phyloP scores from a whole-genome alignment of 2,797 vertebrate genomes.

The Sphenodon punctatus region DNA sequence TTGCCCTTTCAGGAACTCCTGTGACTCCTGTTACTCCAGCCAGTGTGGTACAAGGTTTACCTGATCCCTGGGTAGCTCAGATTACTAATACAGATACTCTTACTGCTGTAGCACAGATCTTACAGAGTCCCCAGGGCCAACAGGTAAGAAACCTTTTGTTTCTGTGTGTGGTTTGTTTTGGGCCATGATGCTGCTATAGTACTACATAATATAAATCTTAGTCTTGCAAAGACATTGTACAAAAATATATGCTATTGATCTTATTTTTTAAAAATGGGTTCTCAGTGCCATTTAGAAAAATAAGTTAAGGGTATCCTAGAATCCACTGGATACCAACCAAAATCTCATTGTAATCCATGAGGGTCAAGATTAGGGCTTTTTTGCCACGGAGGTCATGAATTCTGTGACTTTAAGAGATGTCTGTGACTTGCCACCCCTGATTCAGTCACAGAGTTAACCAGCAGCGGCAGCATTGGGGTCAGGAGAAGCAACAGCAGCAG shows the following conservation, averaged over 20 bases:
- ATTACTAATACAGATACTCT: slow-evolving; percentile 96
- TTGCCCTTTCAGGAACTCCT: slow-evolving; percentile 85
- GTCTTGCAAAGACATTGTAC: too few species aligned
- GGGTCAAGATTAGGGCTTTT: too few species aligned
- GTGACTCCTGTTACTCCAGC: slow-evolving; percentile 96
- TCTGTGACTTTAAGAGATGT: too few species aligned
- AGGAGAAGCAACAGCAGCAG: too few species aligned
- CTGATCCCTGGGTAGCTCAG: slow-evolving; percentile 96
- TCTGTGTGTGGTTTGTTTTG: neutral
- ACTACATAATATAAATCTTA: neutral
- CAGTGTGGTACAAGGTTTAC: slow-evolving; percentile 90
- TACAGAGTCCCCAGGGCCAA: slow-evolving; percentile 97
- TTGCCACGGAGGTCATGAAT: too few species aligned
- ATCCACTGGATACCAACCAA: neutral
- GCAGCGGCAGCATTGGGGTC: too few species aligned
- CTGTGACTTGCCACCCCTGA: too few species aligned
- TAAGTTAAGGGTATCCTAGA: neutral
- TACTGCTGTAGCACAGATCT: slow-evolving; percentile 95
- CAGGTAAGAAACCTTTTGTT: slow-evolving; percentile 81
- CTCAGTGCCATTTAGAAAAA: fast-evolving
- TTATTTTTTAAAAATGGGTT: neutral
- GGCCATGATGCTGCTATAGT: neutral
- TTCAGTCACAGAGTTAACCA: too few species aligned
- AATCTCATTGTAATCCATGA: neutral
- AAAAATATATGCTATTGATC: too few species aligned